These are phyloP conservation scores for Thymelicus sylvestris DNA, from an alignment of 2,888 invertebrate species.

Conservation along the genomic window DNA sequence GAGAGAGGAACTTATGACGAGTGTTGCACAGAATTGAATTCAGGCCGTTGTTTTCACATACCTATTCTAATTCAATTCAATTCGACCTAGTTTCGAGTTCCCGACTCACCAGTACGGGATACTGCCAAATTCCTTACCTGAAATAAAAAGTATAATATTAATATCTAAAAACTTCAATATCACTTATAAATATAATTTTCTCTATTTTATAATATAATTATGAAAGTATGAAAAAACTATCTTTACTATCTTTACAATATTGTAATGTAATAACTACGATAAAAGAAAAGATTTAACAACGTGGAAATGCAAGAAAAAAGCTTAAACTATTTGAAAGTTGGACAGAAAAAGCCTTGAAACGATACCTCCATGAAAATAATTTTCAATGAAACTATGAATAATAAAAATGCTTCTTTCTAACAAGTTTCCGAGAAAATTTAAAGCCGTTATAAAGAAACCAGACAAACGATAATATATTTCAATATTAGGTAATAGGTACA, in stretches of 20 bases:
- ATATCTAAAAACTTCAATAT: not conserved
- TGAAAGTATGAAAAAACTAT: no score
- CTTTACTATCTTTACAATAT: no score
- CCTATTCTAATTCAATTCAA: not conserved
- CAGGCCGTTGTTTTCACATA: constrained; percentile 5
- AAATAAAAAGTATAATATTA: constrained; percentile 5
- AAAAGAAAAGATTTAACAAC: constrained; percentile 5
- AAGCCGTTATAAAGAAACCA: constrained; percentile 3
- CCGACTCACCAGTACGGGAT: not conserved
- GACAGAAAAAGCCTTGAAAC: constrained; percentile 34
- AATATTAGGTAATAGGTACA: no score
- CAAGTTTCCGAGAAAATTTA: constrained; percentile 9
- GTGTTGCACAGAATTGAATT: constrained; percentile 4
- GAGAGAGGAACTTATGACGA: constrained; percentile 44
- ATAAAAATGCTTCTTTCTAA: constrained; percentile 18
- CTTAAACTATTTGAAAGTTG: constrained; percentile 34
- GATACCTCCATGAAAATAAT: constrained; percentile 35
- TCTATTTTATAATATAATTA: no score
- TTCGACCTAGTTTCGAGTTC: not conserved
- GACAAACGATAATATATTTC: not conserved
- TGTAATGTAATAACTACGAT: not conserved
- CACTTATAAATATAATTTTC: no score
- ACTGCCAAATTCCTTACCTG: constrained; percentile 9
- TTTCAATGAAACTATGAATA: constrained; percentile 36
- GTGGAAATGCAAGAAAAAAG: constrained; percentile 25